A percentile compares a stretch with the other conserved stretches of the same genome.
Evolutionary conservation across 2,113 vertebrate genomes (phyloP).

Genomic region (Axis porcinus): DNA sequence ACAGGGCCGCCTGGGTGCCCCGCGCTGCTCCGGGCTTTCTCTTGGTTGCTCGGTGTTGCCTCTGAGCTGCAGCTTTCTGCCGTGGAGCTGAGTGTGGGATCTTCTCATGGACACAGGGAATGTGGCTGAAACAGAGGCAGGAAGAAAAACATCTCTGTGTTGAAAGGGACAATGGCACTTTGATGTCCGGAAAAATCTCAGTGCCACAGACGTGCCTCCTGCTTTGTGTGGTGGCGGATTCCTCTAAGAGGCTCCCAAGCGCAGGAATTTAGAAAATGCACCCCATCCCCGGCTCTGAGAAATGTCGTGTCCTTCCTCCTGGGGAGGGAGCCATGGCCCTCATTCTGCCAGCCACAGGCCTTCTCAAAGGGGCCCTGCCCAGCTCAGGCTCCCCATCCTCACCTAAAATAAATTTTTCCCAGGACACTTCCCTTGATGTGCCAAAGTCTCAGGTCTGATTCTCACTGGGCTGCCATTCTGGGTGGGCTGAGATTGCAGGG

Average conservation of each 20-base stretch:
- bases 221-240: too few relatives aligned
- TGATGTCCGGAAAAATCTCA: too few relatives aligned
- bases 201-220: not conserved
- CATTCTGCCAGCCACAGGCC: not conserved
- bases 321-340: too few relatives aligned
- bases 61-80: not conserved
- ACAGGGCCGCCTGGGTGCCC: fast-evolving
- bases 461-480: not conserved
- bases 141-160: not conserved
- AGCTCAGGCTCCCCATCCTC: not conserved
- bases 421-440: not conserved
- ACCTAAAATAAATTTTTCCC: not conserved
- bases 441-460: not conserved
- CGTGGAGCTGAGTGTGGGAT: not conserved
- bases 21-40: fast-evolving
- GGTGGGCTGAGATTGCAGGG: not conserved
- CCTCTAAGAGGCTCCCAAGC: not conserved
- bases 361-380: not conserved
- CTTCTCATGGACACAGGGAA: not conserved
- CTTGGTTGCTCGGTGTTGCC: fast-evolving
- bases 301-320: fast-evolving
- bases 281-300: not conserved
- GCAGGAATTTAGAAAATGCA: not conserved
- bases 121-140: not conserved
- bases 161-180: fast-evolving